Base-by-base conservation (phyloP, 1,140 invertebrate genomes). In the Pseudomyrmex cubaensis region DNA sequence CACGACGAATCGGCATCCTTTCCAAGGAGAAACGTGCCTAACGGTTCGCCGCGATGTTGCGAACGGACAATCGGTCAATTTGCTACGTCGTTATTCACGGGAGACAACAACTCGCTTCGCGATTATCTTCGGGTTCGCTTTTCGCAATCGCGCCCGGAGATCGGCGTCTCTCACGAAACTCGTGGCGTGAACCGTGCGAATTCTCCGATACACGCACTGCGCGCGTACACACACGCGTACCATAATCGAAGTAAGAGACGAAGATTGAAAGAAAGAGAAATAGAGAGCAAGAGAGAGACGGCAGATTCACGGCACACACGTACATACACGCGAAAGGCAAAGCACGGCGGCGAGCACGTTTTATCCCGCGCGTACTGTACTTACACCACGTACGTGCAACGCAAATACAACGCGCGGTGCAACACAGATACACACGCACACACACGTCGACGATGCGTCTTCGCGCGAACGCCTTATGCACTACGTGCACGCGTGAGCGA, bases 401-500 rank as follows among this genome's bases (percentile, higher is more conserved):
- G 35, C 35, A 35, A 4, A 35, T 35, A 35, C 35, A 35, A 35
- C 35, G 35, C 35, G 35, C 35, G 35, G 35, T 35, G 17, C 20
- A 46, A 54, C 46, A 69, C 63, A 67, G 5, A 25, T 2, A 35
- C 20, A 4, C n/a, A 15, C 15, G 35, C 10, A 13, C 46, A 48
- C 20, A 78, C 50, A 48, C 75, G 69, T 78, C 76, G 52, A 78
- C 63, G 63, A 5, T 35, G 44, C 72, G 35, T 61, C 22, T 57
- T 46, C n/a, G 70, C 48, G 82, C 59, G 85, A 52, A 85, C 66
- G 61, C 35, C 35, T 35, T 35, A 35, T 35, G 5, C 35, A 70
- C 76, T 76, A 54, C 72, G 87, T 72, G 82, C 75, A 76, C 82
- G 59, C 85, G 80, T 75, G 70, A 17, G 50, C 9, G 20, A 66